phyloP scores from a whole-genome alignment of 2,113 vertebrate genomes.

The Erpornis zantholeuca region DNA sequence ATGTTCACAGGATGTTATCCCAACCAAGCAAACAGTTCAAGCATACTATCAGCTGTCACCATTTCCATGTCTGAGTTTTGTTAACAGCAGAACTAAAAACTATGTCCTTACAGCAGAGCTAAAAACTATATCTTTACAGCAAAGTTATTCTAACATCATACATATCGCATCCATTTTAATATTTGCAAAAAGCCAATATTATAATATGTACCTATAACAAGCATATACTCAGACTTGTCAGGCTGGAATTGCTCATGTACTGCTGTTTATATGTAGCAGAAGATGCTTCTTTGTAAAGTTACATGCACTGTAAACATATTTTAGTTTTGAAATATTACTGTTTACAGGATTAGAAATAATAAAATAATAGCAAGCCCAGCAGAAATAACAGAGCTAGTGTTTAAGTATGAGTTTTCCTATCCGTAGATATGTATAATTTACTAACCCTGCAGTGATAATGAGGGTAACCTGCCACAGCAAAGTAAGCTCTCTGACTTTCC shows the following conservation, averaged over 20 bases:
- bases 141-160: too few relatives aligned
- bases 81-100: too few relatives aligned
- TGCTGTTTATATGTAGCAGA: background rate
- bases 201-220: too few relatives aligned
- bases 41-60: too few relatives aligned
- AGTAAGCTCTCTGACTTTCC: background rate
- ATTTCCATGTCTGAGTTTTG: too few relatives aligned
- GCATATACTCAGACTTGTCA: background rate
- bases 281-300: background rate
- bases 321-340: background rate
- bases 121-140: too few relatives aligned
- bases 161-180: too few relatives aligned
- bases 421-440: conserved; percentile 8
- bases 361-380: background rate
- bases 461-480: background rate
- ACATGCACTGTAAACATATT: background rate
- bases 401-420: background rate
- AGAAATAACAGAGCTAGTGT: background rate
- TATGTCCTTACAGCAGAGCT: too few relatives aligned
- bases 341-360: background rate
- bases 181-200: too few relatives aligned
- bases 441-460: background rate
- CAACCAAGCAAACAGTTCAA: too few relatives aligned
- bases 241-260: background rate
- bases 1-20: too few relatives aligned